Conservation (phyloP, 2,888 invertebrate species). For the Troides oblongomaculatus region DNA sequence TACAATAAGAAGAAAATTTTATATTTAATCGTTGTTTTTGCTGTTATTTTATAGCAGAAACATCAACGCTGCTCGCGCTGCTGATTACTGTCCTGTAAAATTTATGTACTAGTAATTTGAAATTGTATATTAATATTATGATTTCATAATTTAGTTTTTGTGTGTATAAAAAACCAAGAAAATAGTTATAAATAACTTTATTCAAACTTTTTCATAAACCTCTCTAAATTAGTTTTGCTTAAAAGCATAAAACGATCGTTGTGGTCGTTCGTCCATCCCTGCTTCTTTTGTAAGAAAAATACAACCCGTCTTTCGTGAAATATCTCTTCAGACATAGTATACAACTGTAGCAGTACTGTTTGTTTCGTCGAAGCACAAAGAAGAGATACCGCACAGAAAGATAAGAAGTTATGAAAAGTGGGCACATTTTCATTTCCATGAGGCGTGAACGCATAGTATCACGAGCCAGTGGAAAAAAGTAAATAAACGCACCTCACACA, state of each 20-base stretch:
- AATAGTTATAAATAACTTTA: too few relatives aligned
- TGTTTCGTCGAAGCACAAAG: conserved; percentile 8
- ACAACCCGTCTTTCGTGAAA: background rate
- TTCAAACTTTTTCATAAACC: too few relatives aligned
- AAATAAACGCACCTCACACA: conserved; percentile 25
- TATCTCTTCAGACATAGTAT: background rate
- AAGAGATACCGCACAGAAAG: conserved; percentile 25
- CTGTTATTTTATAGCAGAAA: too few relatives aligned
- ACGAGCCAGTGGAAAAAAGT: conserved; percentile 7
- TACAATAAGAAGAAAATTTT: background rate
- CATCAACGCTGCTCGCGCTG: too few relatives aligned
- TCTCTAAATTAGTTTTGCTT: background rate
- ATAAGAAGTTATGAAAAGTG: conserved; percentile 23
- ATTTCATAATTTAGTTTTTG: too few relatives aligned
- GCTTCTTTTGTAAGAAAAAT: background rate
- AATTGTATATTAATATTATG: too few relatives aligned
- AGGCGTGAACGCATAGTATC: conserved; percentile 21
- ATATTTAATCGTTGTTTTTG: background rate
- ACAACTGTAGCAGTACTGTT: background rate
- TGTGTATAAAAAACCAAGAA: too few relatives aligned
- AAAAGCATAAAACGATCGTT: background rate
- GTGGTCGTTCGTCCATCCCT: background rate
- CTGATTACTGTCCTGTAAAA: too few relatives aligned
- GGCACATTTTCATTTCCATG: conserved; percentile 21
- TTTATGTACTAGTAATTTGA: too few relatives aligned